phyloP scores from a whole-genome alignment of 2,797 vertebrate genomes.

The Falco concolor region DNA sequence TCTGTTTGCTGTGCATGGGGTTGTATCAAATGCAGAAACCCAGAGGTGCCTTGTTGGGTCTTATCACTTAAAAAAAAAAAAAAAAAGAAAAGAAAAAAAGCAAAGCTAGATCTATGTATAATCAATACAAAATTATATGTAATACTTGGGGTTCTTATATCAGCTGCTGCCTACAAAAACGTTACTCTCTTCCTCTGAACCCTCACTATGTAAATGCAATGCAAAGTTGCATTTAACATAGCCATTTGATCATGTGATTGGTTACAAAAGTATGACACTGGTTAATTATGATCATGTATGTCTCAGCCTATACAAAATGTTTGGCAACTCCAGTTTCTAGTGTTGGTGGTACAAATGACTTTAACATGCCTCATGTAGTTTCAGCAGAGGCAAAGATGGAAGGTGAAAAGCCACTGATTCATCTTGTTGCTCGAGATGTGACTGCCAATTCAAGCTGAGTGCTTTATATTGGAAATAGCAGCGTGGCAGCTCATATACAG shows the following conservation, averaged over 20 bases:
- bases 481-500: neutral
- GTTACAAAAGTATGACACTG: neutral
- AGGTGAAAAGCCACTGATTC: neutral
- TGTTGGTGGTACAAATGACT: neutral
- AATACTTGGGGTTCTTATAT: neutral
- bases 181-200: neutral
- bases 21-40: neutral
- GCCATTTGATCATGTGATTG: neutral
- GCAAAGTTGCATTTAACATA: neutral
- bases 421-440: neutral
- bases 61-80: neutral
- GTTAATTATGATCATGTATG: neutral
- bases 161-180: neutral
- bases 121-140: neutral
- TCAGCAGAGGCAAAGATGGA: neutral
- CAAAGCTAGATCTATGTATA: neutral
- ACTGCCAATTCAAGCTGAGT: neutral
- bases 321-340: neutral
- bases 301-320: neutral
- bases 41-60: neutral
- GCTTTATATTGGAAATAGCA: neutral
- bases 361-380: neutral
- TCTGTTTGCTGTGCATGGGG: neutral
- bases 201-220: neutral
- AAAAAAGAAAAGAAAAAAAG: neutral